These are phyloP conservation scores for Gymnocypris eckloni DNA, from an alignment of 2,797 vertebrate species.

Conservation along the genomic window DNA sequence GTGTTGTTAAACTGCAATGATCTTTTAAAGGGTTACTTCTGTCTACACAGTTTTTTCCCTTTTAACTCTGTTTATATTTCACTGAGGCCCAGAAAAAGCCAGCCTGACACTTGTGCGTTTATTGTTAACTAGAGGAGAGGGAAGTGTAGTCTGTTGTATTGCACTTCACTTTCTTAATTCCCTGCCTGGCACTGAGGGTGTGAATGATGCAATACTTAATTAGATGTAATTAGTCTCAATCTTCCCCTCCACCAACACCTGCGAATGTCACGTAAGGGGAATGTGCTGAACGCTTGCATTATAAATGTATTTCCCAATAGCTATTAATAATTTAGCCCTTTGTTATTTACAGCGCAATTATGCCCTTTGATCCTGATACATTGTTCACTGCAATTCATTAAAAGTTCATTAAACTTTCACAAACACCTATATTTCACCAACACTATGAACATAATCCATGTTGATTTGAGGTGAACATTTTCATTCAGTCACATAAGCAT, in stretches of 20 bases:
- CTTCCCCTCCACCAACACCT: constrained; percentile 54
- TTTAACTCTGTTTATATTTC: constrained; percentile 64
- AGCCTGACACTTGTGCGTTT: constrained; percentile 19
- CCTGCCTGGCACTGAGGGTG: constrained; percentile 52
- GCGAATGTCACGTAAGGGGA: constrained; percentile 39
- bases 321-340: constrained; percentile 42
- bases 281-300: constrained; percentile 4
- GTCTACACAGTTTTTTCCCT: constrained; percentile 50
- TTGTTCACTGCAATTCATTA: constrained; percentile 31
- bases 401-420: constrained; percentile 39
- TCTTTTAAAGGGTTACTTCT: constrained; percentile 60
- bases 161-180: constrained; percentile 28
- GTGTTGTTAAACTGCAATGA: constrained; percentile 61
- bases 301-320: constrained; percentile 21
- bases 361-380: constrained; percentile 36
- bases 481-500: constrained; percentile 10
- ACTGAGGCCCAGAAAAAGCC: constrained; percentile 54
- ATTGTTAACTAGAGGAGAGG: neutral
- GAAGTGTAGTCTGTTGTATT: constrained; percentile 8
- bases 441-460: constrained; percentile 8
- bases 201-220: constrained; percentile 55
- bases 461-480: constrained; percentile 19
- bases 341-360: constrained; percentile 29
- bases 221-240: constrained; percentile 56
- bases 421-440: constrained; percentile 39